Conservation (phyloP, 2,113 vertebrate species). For the Nymphicus hollandicus region DNA sequence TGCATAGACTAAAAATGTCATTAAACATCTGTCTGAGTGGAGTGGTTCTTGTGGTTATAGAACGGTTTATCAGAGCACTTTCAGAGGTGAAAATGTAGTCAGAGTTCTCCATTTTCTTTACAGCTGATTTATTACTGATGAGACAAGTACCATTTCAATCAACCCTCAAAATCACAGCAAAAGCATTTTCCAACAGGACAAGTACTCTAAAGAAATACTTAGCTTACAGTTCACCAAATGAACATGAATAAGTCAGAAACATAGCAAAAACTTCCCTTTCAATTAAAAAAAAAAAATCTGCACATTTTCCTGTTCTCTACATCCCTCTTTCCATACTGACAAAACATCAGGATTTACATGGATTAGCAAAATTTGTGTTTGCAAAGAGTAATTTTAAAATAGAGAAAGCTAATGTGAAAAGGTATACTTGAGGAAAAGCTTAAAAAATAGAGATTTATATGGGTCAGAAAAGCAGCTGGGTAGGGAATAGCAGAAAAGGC, state of each 20-base stretch:
- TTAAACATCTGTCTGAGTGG: neutral
- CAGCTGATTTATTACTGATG: neutral
- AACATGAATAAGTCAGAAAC: neutral
- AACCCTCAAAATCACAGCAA: neutral
- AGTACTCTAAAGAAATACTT: neutral
- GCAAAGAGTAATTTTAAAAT: neutral
- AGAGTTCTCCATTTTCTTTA: neutral
- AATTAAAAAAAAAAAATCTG: neutral
- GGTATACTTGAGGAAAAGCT: neutral
- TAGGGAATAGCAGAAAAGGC: neutral
- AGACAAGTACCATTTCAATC: neutral
- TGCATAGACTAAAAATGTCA: neutral
- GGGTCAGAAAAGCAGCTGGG: neutral
- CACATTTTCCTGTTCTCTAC: neutral
- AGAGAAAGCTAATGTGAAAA: neutral
- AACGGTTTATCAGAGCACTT: neutral
- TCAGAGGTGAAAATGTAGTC: neutral
- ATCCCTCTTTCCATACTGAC: neutral
- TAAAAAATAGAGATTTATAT: neutral
- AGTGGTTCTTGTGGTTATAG: neutral
- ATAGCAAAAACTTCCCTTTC: neutral
- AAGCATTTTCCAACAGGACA: neutral
- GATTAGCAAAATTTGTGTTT: neutral
- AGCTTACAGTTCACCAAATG: neutral
- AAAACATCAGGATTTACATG: neutral